Evolutionary conservation across 2,113 vertebrate species (phyloP), one percentile per base, ranked within the genome.

Genomic region (Sprattus sprattus): DNA sequence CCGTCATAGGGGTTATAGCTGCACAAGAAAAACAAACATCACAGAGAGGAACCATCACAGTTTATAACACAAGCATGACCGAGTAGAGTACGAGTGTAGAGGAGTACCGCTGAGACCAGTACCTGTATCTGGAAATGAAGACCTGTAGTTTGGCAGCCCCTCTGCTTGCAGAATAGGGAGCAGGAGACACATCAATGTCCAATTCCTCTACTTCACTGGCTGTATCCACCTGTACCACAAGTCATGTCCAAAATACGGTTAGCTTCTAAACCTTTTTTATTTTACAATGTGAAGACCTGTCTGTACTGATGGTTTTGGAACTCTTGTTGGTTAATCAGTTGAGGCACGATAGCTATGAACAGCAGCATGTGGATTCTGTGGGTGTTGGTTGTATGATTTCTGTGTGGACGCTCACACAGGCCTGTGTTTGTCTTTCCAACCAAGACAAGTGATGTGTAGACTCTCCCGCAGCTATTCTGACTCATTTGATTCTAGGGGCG

Each of bases 1-100:
- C 98, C 98, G 88, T 99, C 97, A 4, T 97, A 98, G 39, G 98
- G 98, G 91, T 99, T 99, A 89, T 99, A 99, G 93, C 98, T 99
- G 93, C 88, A 49, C 6, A 25, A 16, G 47, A 8, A 18, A 81
- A 6, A 25, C 16, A 11, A 6, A 1, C 15, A 81, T 64, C 18
- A 67, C 6, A 16, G 11, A n/a, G 4, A 50, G 2, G 82, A 85
- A 52, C 9, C 0, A 9, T 49, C 47, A 9, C 47, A 49, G 13
- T 49, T 9, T 9, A 49, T 49, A 49, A 49, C 13, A 9, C 8
- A 49, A 49, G 47, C 13, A 11, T 49, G 9, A 11, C 47, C 13
- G 47, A 49, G n/a, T 39, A 39, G 1, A 39, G 39, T 39, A 39
- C 2, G 1, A 39, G 39, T 39, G 39, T 39, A 39, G 1, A 71